A percentile compares a stretch with the other conserved stretches of the same genome.
Evolutionary conservation across 2,797 vertebrate species (phyloP).

Genomic region (Aeoliscus strigatus): DNA sequence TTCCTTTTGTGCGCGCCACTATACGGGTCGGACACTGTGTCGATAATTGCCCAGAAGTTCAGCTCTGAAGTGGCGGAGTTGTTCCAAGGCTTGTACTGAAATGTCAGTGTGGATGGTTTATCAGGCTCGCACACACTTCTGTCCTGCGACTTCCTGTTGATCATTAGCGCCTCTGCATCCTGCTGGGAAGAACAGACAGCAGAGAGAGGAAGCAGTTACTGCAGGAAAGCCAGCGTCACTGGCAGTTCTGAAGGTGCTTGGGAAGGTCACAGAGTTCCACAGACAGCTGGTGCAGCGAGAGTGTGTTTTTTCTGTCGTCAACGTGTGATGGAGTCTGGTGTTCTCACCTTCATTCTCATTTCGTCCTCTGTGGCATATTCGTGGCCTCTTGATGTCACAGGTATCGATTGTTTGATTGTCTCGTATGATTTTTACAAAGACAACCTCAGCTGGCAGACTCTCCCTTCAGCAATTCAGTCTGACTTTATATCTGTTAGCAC

Average conservation of each 20-base stretch:
- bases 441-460: no score
- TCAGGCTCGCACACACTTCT: conserved; percentile 44
- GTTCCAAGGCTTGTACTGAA: not conserved
- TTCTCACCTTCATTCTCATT: conserved; percentile 45
- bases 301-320: conserved; percentile 13
- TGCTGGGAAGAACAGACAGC: conserved; percentile 27
- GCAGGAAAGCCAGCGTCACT: conserved; percentile 30
- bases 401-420: conserved; percentile 51
- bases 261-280: conserved; percentile 11
- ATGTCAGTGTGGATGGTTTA: conserved; percentile 36
- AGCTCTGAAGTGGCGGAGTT: conserved; percentile 5
- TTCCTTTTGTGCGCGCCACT: conserved; percentile 32
- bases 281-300: conserved; percentile 30
- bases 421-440: conserved; percentile 2
- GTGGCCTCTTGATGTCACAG: conserved; percentile 25
- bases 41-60: conserved; percentile 24
- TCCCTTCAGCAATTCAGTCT: no score
- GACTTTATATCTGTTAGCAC: no score
- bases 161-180: conserved; percentile 52
- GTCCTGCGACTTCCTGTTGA: conserved; percentile 61
- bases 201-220: not conserved
- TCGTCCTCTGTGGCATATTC: conserved; percentile 31
- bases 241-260: conserved; percentile 16
- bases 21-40: conserved; percentile 30
- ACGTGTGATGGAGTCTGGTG: conserved; percentile 58